Conservation (phyloP, 2,888 invertebrate genomes). For the Oconnorella tubifera region DNA sequence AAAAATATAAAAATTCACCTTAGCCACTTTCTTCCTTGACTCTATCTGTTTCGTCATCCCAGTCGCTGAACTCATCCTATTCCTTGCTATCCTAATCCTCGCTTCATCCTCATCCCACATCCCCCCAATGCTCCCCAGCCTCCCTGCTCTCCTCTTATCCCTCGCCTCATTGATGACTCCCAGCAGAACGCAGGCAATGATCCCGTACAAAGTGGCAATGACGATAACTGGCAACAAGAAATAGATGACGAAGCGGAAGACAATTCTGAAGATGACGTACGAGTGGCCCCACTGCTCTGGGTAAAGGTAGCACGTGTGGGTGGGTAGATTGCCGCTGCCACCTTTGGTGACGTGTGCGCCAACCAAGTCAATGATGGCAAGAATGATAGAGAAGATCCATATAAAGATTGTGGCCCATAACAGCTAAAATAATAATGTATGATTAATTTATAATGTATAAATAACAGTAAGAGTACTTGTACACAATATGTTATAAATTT, state of each 20-base stretch:
- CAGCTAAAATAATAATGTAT: too few relatives aligned
- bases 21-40: conserved; percentile 53
- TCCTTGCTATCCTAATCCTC: neutral
- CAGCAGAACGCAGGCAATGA: conserved; percentile 78
- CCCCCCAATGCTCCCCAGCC: conserved; percentile 7
- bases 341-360: conserved; percentile 15
- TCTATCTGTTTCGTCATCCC: conserved; percentile 41
- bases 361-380: conserved; percentile 63
- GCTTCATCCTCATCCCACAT: neutral
- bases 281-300: conserved; percentile 32
- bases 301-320: conserved; percentile 36
- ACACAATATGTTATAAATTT: too few relatives aligned
- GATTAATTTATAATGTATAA: too few relatives aligned
- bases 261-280: conserved; percentile 38
- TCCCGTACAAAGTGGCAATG: conserved; percentile 78
- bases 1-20: conserved; percentile 6
- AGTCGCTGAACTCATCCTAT: neutral
- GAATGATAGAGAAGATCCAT: conserved; percentile 69
- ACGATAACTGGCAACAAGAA: conserved; percentile 78
- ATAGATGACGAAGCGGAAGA: conserved; percentile 67
- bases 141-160: conserved; percentile 39
- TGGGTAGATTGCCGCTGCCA: neutral
- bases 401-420: conserved; percentile 50
- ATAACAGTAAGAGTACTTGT: too few relatives aligned
- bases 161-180: conserved; percentile 55